A percentile compares a stretch with the other conserved stretches of the same genome.
Conservation (phyloP, 2,113 vertebrate species). For the Haemorhous mexicanus region DNA sequence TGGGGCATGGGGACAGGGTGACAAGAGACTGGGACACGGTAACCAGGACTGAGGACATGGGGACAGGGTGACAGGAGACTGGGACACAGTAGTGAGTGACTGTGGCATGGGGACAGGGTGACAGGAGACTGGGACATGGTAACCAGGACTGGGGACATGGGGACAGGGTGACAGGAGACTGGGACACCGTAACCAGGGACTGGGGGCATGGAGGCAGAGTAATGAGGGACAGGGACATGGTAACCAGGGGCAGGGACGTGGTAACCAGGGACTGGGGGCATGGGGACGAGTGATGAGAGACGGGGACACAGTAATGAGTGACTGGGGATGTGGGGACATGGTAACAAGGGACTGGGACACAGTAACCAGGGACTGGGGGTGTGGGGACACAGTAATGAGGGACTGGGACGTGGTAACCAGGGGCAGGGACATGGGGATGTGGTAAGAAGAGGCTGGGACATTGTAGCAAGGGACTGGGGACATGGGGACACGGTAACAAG, state of each 20-base stretch:
- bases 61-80: neutral
- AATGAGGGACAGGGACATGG: fast-evolving
- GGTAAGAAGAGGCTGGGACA: neutral
- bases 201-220: neutral
- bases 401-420: fast-evolving
- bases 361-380: neutral
- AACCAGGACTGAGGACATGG: too few species aligned
- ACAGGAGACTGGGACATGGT: too few species aligned
- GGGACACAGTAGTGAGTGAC: too few species aligned
- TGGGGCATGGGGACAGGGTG: neutral
- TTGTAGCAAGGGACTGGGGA: too few species aligned
- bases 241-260: fast-evolving
- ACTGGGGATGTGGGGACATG: fast-evolving
- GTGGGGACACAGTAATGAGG: too few species aligned
- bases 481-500: too few species aligned
- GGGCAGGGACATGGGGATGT: constrained; percentile 25
- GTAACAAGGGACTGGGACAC: fast-evolving
- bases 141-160: too few species aligned
- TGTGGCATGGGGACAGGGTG: too few species aligned
- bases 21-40: too few species aligned
- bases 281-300: neutral
- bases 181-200: neutral
- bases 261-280: fast-evolving
- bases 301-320: fast-evolving
- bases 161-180: neutral